These are phyloP conservation scores for Drosophila hawaiiensis DNA, from an alignment of 2,888 invertebrate species.

Conservation along the genomic window DNA sequence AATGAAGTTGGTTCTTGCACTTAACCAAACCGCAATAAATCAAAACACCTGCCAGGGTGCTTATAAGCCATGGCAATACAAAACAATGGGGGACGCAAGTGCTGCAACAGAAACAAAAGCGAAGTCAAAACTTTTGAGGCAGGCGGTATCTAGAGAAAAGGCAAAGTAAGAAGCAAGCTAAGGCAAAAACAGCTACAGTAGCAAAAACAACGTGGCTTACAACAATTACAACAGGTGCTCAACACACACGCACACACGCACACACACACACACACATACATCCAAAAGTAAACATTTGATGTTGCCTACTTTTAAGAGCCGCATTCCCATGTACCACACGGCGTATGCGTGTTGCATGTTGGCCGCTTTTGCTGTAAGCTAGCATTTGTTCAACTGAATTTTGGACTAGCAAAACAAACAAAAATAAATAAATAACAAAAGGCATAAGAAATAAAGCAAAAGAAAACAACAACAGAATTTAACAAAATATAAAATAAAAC, in stretches of 20 bases:
- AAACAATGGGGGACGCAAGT: conserved; percentile 21
- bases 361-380: conserved; percentile 1
- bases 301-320: conserved; percentile 61
- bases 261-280: conserved; percentile 18
- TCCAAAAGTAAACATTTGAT: conserved; percentile 36
- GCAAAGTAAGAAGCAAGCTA: conserved; percentile 31
- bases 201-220: conserved; percentile 38
- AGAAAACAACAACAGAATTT: background rate
- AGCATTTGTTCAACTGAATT: conserved; percentile 49
- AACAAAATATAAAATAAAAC: conserved; percentile 12
- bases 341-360: conserved; percentile 26
- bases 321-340: conserved; percentile 8
- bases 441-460: background rate
- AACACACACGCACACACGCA: conserved; percentile 44
- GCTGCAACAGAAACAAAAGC: conserved; percentile 40
- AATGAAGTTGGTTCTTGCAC: conserved; percentile 72
- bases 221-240: conserved; percentile 73
- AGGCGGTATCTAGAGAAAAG: conserved; percentile 41
- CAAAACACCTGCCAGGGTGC: conserved; percentile 70
- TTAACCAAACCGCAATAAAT: conserved; percentile 78
- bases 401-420: background rate
- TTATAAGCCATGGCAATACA: conserved; percentile 46
- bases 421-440: background rate
- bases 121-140: conserved; percentile 59
- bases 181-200: conserved; percentile 14